Evolutionary conservation across 2,113 vertebrate genomes (phyloP).

Genomic region (Tachycineta bicolor): DNA sequence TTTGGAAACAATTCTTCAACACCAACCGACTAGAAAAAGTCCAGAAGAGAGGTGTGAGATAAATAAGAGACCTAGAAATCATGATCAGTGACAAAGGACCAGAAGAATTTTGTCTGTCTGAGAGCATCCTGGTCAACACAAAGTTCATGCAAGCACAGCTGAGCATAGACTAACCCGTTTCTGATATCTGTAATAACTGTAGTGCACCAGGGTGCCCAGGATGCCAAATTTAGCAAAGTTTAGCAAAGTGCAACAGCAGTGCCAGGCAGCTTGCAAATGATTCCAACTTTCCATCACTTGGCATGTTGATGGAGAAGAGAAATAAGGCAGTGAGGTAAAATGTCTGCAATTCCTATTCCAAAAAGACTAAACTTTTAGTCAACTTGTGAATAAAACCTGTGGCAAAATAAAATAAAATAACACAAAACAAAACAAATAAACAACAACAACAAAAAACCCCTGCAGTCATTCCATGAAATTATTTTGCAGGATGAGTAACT

Average conservation of each 20-base stretch:
- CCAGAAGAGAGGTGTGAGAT: neutral
- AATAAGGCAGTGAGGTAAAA: neutral
- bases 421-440: too few species aligned
- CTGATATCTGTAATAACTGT: neutral
- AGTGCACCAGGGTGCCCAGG: neutral
- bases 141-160: neutral
- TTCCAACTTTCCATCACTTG: neutral
- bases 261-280: neutral
- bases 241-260: neutral
- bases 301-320: neutral
- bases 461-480: neutral
- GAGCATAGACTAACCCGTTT: neutral
- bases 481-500: constrained; percentile 1
- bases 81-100: neutral
- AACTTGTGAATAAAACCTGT: neutral
- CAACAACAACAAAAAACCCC: neutral
- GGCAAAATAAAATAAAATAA: neutral
- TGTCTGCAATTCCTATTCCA: neutral
- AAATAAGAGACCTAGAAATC: neutral
- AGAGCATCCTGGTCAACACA: neutral
- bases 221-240: neutral
- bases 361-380: neutral
- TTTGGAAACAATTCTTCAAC: neutral
- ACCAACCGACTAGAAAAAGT: neutral
- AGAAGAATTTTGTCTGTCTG: neutral